Percentiles rank a stretch among this genome's conserved stretches.
Conservation (phyloP, 2,113 vertebrate genomes). For the Grantiella picta region DNA sequence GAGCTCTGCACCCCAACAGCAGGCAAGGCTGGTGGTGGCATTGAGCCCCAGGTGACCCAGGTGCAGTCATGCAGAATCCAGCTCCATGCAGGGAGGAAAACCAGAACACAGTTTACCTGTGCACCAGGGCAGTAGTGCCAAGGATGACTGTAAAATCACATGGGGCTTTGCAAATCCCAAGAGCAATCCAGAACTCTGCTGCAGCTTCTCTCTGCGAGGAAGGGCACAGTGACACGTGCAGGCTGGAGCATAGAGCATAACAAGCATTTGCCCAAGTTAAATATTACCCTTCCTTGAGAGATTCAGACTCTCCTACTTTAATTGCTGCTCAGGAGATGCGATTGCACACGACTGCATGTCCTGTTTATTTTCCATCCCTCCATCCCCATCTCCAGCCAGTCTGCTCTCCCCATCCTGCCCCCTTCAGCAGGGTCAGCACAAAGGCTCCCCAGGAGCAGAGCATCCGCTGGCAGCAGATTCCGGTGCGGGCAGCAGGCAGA, state of each 20-base stretch:
- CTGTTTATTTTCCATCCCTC: neutral
- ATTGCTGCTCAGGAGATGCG: neutral
- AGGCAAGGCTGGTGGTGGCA: neutral
- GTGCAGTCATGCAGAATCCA: accelerated
- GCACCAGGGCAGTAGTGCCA: accelerated
- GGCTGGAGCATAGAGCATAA: neutral
- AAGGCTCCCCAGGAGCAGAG: neutral
- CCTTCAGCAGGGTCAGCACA: neutral
- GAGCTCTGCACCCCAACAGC: neutral
- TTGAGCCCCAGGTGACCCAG: accelerated
- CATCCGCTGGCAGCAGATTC: neutral
- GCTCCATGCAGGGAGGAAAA: accelerated
- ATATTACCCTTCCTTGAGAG: neutral
- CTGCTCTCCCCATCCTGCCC: neutral
- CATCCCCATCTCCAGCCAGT: neutral
- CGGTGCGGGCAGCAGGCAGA: neutral
- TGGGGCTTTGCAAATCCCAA: neutral
- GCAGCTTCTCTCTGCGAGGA: neutral
- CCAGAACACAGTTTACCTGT: accelerated
- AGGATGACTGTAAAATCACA: neutral
- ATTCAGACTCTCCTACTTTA: neutral
- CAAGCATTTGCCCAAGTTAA: conserved; percentile 5
- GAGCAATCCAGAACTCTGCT: neutral
- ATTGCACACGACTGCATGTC: neutral
- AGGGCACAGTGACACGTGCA: neutral